A percentile compares a stretch with the other conserved stretches of the same genome.
phyloP scores from a whole-genome alignment of 2,113 vertebrate genomes.

The Sinocyclocheilus anophthalmus region DNA sequence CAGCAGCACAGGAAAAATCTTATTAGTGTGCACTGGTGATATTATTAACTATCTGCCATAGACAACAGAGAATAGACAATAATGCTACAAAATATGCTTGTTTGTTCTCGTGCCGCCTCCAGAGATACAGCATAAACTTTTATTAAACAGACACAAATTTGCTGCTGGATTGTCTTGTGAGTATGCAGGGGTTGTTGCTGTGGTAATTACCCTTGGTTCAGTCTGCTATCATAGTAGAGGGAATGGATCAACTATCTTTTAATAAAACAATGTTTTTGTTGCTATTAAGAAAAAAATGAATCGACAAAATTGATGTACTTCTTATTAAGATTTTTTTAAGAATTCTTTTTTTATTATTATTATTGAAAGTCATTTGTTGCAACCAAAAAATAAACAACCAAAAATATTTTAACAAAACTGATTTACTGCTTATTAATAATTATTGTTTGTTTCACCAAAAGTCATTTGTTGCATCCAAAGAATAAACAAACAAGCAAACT shows the following conservation, averaged over 20 bases:
- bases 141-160: conserved; percentile 46
- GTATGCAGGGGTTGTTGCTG: not conserved
- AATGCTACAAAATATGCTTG: conserved; percentile 44
- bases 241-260: not conserved
- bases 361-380: not conserved
- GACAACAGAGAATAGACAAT: conserved; percentile 47
- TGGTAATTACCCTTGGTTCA: conserved; percentile 33
- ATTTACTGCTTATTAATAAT: no score
- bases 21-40: conserved; percentile 55
- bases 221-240: conserved; percentile 3
- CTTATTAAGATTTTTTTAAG: not conserved
- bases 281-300: not conserved
- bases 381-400: not conserved
- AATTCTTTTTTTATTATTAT: no score
- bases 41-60: conserved; percentile 48
- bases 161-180: conserved; percentile 33
- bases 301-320: not conserved
- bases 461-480: no score
- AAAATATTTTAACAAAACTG: no score
- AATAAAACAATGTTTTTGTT: not conserved
- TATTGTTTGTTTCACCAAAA: no score
- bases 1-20: conserved; percentile 43
- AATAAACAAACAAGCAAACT: no score
- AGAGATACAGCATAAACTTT: conserved; percentile 47
- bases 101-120: conserved; percentile 37